A percentile compares a stretch with the other conserved stretches of the same genome.
phyloP scores from a whole-genome alignment of 2,113 vertebrate genomes.

The Petroica traversi region DNA sequence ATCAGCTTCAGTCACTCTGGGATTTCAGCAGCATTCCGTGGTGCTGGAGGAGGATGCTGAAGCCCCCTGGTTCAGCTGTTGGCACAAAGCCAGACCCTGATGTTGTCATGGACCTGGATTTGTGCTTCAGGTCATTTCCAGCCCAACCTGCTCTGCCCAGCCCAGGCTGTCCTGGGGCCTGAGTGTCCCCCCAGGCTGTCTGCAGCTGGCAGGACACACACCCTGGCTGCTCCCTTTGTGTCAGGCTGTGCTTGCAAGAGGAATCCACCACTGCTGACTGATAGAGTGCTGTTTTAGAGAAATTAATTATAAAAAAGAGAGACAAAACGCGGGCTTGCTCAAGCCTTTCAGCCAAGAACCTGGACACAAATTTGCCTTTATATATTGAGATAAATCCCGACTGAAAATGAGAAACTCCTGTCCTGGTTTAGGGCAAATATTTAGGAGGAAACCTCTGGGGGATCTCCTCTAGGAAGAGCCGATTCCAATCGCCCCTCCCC shows the following conservation, averaged over 20 bases:
- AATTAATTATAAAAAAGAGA: not conserved
- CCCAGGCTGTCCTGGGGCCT: rapidly evolving
- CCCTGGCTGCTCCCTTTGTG: not conserved
- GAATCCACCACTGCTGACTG: not conserved
- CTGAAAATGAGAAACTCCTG: not conserved
- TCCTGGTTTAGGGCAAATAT: no score
- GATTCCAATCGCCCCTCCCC: no score
- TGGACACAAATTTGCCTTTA: not conserved
- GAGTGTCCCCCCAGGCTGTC: rapidly evolving
- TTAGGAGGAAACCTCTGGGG: no score
- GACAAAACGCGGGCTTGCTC: not conserved
- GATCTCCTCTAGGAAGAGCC: no score
- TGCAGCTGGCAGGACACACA: no score
- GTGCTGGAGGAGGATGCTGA: not conserved
- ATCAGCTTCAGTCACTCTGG: not conserved
- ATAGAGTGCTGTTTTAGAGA: not conserved
- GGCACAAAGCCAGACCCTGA: rapidly evolving
- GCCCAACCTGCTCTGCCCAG: not conserved
- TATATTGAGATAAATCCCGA: not conserved
- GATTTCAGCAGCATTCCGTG: not conserved
- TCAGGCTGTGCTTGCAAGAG: not conserved
- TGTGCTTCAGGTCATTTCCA: not conserved
- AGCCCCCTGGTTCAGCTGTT: not conserved
- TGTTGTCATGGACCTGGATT: no score
- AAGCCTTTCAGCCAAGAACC: not conserved